These are phyloP conservation scores for Patiria miniata DNA, from an alignment of 35 echinoderm and acorn worm species.

Conservation along the genomic window DNA sequence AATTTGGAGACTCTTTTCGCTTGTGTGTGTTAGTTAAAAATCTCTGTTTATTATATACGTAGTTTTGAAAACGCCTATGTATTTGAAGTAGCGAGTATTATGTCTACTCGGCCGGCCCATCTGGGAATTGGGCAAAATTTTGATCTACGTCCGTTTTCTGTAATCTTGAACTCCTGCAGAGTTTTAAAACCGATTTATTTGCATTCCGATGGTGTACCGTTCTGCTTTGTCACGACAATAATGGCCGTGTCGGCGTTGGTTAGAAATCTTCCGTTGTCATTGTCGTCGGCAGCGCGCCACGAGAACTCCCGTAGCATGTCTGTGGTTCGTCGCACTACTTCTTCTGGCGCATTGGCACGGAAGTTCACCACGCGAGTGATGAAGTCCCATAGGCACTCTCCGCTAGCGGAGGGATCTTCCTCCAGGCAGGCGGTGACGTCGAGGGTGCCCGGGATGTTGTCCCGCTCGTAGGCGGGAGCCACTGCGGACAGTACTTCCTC, in stretches of 20 bases:
- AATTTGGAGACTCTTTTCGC: no score
- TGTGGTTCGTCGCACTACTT: background rate
- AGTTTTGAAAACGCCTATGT: no score
- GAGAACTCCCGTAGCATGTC: slow-evolving; percentile 2
- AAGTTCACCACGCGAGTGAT: slow-evolving; percentile 18
- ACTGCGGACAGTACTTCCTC: background rate
- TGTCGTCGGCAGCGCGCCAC: background rate
- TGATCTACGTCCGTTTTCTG: no score
- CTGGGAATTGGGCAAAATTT: no score
- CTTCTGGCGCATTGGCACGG: background rate
- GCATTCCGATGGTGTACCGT: background rate
- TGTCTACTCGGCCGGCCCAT: no score
- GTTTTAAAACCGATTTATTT: no score
- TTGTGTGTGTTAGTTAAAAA: no score
- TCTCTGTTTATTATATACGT: no score
- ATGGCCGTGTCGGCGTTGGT: background rate
- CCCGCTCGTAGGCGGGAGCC: background rate
- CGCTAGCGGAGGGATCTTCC: background rate
- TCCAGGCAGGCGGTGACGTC: background rate
- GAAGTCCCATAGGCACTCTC: slow-evolving; percentile 12
- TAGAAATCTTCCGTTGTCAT: background rate
- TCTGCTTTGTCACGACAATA: background rate
- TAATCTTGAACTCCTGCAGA: no score
- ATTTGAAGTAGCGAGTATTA: no score
- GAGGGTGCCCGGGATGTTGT: background rate